Evolutionary conservation across 2,113 vertebrate genomes (phyloP).

Genomic region (Aegypius monachus): DNA sequence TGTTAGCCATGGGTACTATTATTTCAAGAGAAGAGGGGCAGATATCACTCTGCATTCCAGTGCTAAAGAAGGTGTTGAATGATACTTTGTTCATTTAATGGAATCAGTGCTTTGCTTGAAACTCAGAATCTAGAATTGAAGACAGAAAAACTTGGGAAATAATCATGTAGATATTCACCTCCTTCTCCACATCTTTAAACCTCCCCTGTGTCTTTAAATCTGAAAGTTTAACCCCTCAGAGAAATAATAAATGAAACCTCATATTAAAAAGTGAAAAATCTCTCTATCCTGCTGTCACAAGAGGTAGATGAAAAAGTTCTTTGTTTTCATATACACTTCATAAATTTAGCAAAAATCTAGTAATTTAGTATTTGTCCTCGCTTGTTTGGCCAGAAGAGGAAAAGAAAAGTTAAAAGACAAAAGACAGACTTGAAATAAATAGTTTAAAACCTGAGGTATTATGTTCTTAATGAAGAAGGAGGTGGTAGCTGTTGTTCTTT

Average conservation of each 20-base stretch:
- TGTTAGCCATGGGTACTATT: not conserved
- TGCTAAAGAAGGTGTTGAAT: not conserved
- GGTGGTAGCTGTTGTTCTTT: not conserved
- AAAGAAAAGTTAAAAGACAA: not conserved
- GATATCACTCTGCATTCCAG: not conserved
- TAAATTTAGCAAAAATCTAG: not conserved
- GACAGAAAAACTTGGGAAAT: not conserved
- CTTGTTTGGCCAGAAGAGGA: not conserved
- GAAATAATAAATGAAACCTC: not conserved
- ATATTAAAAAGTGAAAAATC: not conserved
- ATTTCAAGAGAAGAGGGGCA: not conserved
- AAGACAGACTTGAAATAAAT: not conserved
- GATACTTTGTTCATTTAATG: no score
- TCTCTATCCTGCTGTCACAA: not conserved
- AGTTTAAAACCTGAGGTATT: not conserved
- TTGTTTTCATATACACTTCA: not conserved
- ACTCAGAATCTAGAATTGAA: not conserved
- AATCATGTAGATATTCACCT: not conserved
- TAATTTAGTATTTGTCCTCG: not conserved
- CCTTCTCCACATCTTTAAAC: not conserved
- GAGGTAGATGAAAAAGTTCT: not conserved
- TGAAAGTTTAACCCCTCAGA: not conserved
- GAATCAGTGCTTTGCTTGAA: not conserved
- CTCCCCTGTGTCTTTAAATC: not conserved
- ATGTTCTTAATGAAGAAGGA: not conserved